Conservation (phyloP, 2,888 invertebrate species). For the Pammene fasciana region DNA sequence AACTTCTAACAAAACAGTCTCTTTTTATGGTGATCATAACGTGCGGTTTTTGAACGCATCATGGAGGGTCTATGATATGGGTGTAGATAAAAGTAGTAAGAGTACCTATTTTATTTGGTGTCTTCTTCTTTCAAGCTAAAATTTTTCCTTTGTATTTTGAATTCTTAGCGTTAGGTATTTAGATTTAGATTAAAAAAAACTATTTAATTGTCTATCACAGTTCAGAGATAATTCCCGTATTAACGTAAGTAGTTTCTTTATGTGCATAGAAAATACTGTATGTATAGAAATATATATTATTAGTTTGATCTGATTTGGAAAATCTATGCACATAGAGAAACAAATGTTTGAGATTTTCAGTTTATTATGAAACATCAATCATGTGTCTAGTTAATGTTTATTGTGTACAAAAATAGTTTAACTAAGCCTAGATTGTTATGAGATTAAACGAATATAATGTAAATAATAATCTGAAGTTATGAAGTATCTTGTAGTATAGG, state of each 20-base stretch:
- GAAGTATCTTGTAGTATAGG: slow-evolving; percentile 21
- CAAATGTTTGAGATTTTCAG: slow-evolving; percentile 30
- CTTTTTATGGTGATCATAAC: too few species aligned
- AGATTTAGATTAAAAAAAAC: too few species aligned
- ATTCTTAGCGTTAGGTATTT: too few species aligned
- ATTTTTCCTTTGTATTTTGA: too few species aligned
- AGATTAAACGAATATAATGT: slow-evolving; percentile 15
- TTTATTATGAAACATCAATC: slow-evolving; percentile 39
- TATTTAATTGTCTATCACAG: too few species aligned
- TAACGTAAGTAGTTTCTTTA: slow-evolving; percentile 7
- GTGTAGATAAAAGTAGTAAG: too few species aligned
- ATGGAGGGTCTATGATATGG: too few species aligned
- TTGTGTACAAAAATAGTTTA: slow-evolving; percentile 15
- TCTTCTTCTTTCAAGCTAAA: too few species aligned
- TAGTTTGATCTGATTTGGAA: slow-evolving; percentile 8
- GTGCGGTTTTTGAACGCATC: too few species aligned
- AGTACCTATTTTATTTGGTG: too few species aligned
- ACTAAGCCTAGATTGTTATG: not conserved
- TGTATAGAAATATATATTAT: not conserved
- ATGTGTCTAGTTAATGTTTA: too few species aligned
- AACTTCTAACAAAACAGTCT: too few species aligned
- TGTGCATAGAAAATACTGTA: slow-evolving; percentile 22
- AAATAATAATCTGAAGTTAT: slow-evolving; percentile 18
- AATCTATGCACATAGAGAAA: slow-evolving; percentile 26
- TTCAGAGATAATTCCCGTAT: not conserved